Evolutionary conservation across 1,140 invertebrate species (phyloP).

Genomic region (Hestina assimilis): DNA sequence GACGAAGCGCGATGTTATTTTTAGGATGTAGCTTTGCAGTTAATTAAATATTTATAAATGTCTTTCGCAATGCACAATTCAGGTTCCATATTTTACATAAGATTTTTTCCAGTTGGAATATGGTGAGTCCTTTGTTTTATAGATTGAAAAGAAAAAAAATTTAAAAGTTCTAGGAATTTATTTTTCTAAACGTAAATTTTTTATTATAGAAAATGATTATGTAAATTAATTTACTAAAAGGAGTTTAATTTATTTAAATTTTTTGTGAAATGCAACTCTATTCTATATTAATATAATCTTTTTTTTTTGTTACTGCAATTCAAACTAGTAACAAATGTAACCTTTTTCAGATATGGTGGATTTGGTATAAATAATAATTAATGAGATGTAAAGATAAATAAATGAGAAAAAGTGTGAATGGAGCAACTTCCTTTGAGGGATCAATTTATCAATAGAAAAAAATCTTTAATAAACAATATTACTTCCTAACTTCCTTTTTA

Average conservation of each 20-base stretch:
- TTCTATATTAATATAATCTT: background rate
- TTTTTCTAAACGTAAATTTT: too few species aligned
- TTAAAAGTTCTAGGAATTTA: too few species aligned
- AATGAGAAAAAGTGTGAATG: slow-evolving; percentile 20
- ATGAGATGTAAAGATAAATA: slow-evolving; percentile 27
- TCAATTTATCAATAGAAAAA: slow-evolving; percentile 54
- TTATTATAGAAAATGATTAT: too few species aligned
- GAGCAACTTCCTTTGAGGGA: slow-evolving; percentile 56
- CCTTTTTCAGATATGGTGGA: slow-evolving; percentile 1
- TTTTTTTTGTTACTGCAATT: background rate
- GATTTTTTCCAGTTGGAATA: slow-evolving; percentile 39
- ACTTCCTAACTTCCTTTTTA: slow-evolving; percentile 7
- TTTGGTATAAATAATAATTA: slow-evolving; percentile 3
- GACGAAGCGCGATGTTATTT: slow-evolving; percentile 72
- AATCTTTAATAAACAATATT: slow-evolving; percentile 14
- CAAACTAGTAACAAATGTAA: background rate
- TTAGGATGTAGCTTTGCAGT: slow-evolving; percentile 75
- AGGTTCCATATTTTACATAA: slow-evolving; percentile 39
- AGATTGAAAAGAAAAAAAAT: too few species aligned
- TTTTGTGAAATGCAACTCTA: background rate
- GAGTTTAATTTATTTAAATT: too few species aligned
- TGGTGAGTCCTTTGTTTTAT: slow-evolving; percentile 66
- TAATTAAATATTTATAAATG: slow-evolving; percentile 77
- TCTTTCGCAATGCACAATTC: slow-evolving; percentile 53
- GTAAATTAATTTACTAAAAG: too few species aligned